Base-by-base conservation (phyloP, 2,888 invertebrate species). In the Nomada ferruginata region DNA sequence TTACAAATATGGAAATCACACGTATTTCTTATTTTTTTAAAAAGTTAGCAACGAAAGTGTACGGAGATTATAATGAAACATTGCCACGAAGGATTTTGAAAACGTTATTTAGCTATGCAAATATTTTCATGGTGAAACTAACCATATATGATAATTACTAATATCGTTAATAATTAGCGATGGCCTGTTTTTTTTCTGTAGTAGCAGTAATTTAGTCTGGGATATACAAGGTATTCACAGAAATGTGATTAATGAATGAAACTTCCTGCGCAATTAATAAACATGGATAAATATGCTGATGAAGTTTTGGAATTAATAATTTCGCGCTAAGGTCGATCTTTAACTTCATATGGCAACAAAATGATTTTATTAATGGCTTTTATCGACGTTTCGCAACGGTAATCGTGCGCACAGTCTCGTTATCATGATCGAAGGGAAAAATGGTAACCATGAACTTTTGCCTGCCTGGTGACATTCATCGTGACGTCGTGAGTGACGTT, bases 371-470 rank as follows among this genome's bases (percentile, higher is more conserved):
- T 53, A 68, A 79, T 29, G 29, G 36, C 36, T 29, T 47, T 53
- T 61, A 73, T 66, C 76, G 79, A 55, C 78, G 82, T 83, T 85
- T 82, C 59, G 73, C 81, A 50, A 71, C 57, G 9, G 26, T 65
- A 7, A 36, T 77, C 26, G 26, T 26, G 26, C 26, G 26, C 26
- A 26, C 26, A 26, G 26, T 26, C 55, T 52, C 68, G 79, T 87
- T 87, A 87, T 87, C 87, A 85, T 73, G 85, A 84, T 84, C 69
- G 47, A 61, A 65, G 73, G 81, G 79, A 84, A 85, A 80, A 72
- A 72, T 36, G 50, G 36, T 60, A 78, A 57, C 85, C 85, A 68
- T 87, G 84, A 87, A 87, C 87, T 87, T 87, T 87, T 65, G 65
- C 79, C 72, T 57, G 71, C 70, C 69, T 72, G 60, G 65, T 64